Evolutionary conservation across 2,797 vertebrate genomes (phyloP).

Genomic region (Emys orbicularis): DNA sequence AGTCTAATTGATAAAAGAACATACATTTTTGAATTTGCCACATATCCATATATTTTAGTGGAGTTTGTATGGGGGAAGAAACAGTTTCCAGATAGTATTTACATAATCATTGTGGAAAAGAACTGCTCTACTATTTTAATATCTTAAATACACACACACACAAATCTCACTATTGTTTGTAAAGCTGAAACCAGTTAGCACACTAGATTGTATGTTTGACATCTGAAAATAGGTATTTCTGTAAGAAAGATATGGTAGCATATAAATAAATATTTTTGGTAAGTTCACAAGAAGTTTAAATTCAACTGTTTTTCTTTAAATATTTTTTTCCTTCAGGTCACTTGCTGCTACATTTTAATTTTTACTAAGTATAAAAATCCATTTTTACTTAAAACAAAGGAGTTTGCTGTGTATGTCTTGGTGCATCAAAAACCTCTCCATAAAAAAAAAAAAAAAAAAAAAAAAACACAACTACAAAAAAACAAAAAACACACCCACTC

Average conservation of each 20-base stretch:
- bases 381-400: not conserved
- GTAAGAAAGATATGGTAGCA: not conserved
- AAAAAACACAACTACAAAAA: too few species aligned
- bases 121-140: not conserved
- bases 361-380: not conserved
- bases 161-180: not conserved
- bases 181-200: not conserved
- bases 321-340: not conserved
- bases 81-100: not conserved
- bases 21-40: not conserved
- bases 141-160: not conserved
- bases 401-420: not conserved
- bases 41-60: not conserved
- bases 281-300: not conserved
- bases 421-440: not conserved
- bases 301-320: not conserved
- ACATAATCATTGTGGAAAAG: not conserved
- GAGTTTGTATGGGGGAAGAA: rapidly evolving
- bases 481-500: too few species aligned
- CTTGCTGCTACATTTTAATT: not conserved
- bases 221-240: not conserved
- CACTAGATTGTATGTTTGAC: not conserved
- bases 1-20: not conserved
- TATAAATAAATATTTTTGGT: not conserved
- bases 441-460: not conserved